Percentiles rank a stretch among this genome's conserved stretches.
Evolutionary conservation across 2,888 invertebrate genomes (phyloP).

Genomic region (Zhuqinia jingwanae): DNA sequence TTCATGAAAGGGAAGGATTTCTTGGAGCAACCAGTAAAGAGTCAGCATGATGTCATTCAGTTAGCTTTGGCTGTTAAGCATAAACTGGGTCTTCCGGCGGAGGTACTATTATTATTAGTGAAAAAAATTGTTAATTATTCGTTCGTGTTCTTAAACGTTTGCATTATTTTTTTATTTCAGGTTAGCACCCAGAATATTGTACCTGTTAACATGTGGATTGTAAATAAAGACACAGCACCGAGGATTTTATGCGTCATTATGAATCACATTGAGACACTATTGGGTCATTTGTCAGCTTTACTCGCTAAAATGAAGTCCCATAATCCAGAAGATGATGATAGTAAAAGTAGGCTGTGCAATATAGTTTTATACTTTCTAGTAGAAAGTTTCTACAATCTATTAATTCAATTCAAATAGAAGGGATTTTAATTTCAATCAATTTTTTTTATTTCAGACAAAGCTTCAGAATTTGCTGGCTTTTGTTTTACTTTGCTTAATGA

Average conservation of each 20-base stretch:
- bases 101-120: too few relatives aligned
- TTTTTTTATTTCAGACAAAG: conserved; percentile 3
- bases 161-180: not conserved
- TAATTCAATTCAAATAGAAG: too few relatives aligned
- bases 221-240: conserved; percentile 67
- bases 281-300: conserved; percentile 52
- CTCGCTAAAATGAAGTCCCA: conserved; percentile 64
- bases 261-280: conserved; percentile 55
- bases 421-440: too few relatives aligned
- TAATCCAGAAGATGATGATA: conserved; percentile 33
- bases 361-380: too few relatives aligned
- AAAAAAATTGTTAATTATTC: too few relatives aligned
- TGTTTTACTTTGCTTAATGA: conserved; percentile 59
- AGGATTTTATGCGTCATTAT: conserved; percentile 61
- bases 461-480: conserved; percentile 17
- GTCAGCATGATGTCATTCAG: conserved; percentile 48
- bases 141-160: too few relatives aligned
- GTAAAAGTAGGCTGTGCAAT: not conserved
- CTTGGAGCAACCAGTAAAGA: conserved; percentile 48
- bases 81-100: conserved; percentile 59
- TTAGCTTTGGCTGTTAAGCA: conserved; percentile 62
- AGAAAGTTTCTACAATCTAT: too few relatives aligned
- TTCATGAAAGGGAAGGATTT: conserved; percentile 41
- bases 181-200: not conserved
- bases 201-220: conserved; percentile 65